Conservation (phyloP, 1,140 invertebrate species). For the Drosophila pruinosa region DNA sequence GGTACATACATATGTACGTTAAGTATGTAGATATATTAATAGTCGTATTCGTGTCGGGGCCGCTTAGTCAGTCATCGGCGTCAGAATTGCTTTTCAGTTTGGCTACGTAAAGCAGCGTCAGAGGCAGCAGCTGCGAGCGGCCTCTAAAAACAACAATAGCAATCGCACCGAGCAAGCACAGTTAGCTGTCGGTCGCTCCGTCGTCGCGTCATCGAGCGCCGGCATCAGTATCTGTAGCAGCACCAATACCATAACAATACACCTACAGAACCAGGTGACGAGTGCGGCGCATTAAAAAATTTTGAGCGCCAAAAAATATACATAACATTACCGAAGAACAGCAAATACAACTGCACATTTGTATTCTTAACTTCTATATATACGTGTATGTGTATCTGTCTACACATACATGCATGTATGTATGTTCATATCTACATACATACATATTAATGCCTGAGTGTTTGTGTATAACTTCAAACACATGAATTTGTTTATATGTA, state of each 20-base stretch:
- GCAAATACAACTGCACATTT: slow-evolving; percentile 25
- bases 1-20: slow-evolving; percentile 5
- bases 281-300: slow-evolving; percentile 45
- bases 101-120: slow-evolving; percentile 55
- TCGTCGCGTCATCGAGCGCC: slow-evolving; percentile 40
- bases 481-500: not conserved
- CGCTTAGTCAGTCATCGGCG: slow-evolving; percentile 65
- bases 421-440: not conserved
- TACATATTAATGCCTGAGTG: too few relatives aligned
- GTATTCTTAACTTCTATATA: not conserved
- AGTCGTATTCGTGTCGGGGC: slow-evolving; percentile 40
- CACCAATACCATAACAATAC: not conserved
- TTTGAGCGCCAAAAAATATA: slow-evolving; percentile 69
- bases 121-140: slow-evolving; percentile 51
- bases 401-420: slow-evolving; percentile 12
- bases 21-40: not conserved
- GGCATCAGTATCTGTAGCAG: slow-evolving; percentile 17
- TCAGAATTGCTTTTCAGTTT: slow-evolving; percentile 70
- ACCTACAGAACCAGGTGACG: slow-evolving; percentile 33
- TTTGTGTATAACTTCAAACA: not conserved
- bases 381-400: slow-evolving; percentile 12
- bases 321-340: slow-evolving; percentile 29
- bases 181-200: slow-evolving; percentile 38
- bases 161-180: slow-evolving; percentile 28
- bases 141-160: slow-evolving; percentile 14